These are phyloP conservation scores for Setipinna tenuifilis DNA, from an alignment of 2,797 vertebrate genomes.

Conservation along the genomic window DNA sequence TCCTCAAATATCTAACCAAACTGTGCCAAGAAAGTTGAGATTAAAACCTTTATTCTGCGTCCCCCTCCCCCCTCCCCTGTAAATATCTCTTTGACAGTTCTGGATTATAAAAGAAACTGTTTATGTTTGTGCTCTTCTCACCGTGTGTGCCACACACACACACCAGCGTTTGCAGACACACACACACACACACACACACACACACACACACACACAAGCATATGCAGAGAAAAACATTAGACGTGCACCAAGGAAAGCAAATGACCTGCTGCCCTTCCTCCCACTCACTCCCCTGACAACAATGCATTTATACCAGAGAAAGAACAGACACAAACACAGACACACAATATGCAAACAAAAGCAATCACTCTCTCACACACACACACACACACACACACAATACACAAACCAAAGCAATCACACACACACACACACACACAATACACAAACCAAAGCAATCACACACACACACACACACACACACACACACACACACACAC, in stretches of 20 bases:
- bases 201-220: neutral
- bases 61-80: neutral
- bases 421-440: neutral
- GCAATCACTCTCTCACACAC: neutral
- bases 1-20: neutral
- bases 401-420: neutral
- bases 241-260: neutral
- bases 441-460: neutral
- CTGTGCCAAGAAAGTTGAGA: neutral
- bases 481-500: conserved; percentile 1
- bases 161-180: neutral
- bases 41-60: neutral
- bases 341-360: neutral
- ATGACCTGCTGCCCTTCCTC: conserved; percentile 21
- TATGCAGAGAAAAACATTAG: neutral
- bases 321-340: neutral
- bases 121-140: neutral
- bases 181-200: conserved; percentile 31
- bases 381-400: too few species aligned
- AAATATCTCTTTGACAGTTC: neutral
- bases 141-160: too few species aligned
- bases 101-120: neutral
- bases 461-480: neutral
- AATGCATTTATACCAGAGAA: conserved; percentile 10
- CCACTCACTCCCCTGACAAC: conserved; percentile 17